Percentiles rank a stretch among this genome's conserved stretches.
phyloP scores from a whole-genome alignment of 1,140 invertebrate species.

The Achroia grisella region DNA sequence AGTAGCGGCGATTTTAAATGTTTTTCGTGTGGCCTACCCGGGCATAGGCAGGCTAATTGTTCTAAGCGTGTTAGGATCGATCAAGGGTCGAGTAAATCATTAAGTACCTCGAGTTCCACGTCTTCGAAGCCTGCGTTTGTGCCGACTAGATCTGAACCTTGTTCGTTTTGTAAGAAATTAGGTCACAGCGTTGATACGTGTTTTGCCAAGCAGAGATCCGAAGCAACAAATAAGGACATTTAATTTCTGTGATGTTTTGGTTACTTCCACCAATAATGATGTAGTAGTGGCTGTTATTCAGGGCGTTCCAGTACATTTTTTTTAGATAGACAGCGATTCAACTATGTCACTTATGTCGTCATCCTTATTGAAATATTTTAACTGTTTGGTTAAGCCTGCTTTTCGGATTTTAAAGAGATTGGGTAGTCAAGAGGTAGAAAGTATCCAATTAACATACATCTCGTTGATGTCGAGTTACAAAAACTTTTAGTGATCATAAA shows the following conservation, averaged over 20 bases:
- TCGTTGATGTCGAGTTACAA: not conserved
- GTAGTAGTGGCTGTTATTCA: constrained; percentile 17
- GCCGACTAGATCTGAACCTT: not conserved
- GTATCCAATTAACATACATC: constrained; percentile 5
- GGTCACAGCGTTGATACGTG: constrained; percentile 16
- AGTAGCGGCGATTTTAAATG: no score
- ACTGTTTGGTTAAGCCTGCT: constrained; percentile 9
- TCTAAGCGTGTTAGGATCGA: no score
- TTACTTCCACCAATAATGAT: constrained; percentile 3
- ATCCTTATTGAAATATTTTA: constrained; percentile 13
- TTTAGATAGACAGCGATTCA: constrained; percentile 28
- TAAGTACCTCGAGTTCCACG: not conserved
- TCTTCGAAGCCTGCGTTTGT: not conserved
- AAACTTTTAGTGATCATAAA: not conserved
- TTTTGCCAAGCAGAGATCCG: constrained; percentile 15
- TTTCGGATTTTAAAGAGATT: constrained; percentile 19
- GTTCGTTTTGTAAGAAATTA: constrained; percentile 18
- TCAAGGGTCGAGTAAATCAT: not conserved
- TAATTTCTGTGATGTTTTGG: not conserved
- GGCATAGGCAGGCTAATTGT: no score
- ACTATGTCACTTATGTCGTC: constrained; percentile 21
- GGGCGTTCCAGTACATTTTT: constrained; percentile 20
- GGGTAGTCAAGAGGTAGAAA: constrained; percentile 7
- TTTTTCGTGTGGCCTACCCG: no score
- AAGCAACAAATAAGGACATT: constrained; percentile 8